These are phyloP conservation scores for Danio albolineatus DNA, from an alignment of 2,797 vertebrate species.

Conservation along the genomic window DNA sequence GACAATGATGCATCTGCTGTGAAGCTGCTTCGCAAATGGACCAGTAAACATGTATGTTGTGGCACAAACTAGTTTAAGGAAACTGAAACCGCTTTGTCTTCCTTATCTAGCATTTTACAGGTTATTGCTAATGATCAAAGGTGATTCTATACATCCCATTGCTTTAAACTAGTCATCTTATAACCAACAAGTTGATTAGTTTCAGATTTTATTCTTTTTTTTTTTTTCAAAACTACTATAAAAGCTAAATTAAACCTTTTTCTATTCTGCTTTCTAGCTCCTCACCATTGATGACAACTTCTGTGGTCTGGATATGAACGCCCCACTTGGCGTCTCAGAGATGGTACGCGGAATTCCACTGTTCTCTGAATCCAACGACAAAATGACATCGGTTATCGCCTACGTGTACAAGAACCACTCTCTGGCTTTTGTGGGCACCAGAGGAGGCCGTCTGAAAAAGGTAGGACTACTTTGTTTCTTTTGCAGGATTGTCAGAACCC, in stretches of 20 bases:
- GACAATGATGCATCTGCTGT: slow-evolving; percentile 7
- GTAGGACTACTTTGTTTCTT: slow-evolving; percentile 77
- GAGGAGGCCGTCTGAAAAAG: slow-evolving; percentile 95
- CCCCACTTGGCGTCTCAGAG: slow-evolving; percentile 94
- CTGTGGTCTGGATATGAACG: slow-evolving; percentile 99
- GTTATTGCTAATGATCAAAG: not conserved
- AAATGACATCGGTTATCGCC: slow-evolving; percentile 95
- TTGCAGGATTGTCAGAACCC: not conserved
- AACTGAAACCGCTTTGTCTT: not conserved
- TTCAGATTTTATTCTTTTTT: not conserved
- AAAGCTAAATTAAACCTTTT: not conserved
- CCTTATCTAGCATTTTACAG: not conserved
- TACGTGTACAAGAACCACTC: slow-evolving; percentile 99
- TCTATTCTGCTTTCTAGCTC: slow-evolving; percentile 77
- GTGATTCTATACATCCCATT: slow-evolving; percentile 39
- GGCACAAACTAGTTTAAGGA: not conserved
- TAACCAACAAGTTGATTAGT: not conserved
- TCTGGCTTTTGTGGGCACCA: slow-evolving; percentile 96
- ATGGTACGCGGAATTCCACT: slow-evolving; percentile 94
- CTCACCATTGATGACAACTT: slow-evolving; percentile 98
- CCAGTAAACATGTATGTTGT: not conserved
- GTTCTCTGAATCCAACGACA: slow-evolving; percentile 91
- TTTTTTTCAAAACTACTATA: not conserved
- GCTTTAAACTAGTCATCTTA: not conserved
- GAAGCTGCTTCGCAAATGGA: slow-evolving; percentile 2